Evolutionary conservation across 2,888 invertebrate species (phyloP).

Genomic region (Eristalis tenax): DNA sequence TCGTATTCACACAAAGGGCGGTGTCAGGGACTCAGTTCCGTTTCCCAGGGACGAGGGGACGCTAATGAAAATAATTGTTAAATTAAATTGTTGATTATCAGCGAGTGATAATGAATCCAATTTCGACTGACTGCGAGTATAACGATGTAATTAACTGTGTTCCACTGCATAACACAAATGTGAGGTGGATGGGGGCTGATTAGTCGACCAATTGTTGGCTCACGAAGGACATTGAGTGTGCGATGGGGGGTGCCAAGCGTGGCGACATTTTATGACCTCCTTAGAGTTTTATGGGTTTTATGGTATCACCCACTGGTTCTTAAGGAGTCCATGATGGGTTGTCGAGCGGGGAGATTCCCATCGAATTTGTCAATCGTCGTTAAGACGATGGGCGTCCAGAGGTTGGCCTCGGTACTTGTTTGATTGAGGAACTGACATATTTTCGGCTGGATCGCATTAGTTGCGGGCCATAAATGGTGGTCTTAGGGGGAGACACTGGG

Average conservation of each 20-base stretch:
- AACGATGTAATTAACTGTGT: slow-evolving; percentile 65
- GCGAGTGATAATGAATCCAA: slow-evolving; percentile 68
- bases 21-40: neutral
- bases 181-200: neutral
- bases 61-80: slow-evolving; percentile 36
- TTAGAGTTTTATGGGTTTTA: neutral
- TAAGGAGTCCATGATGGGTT: neutral
- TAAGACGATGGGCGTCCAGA: neutral
- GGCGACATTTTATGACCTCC: neutral
- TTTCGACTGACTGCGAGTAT: slow-evolving; percentile 49
- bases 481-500: too few species aligned
- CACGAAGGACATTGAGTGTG: neutral
- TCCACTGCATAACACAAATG: slow-evolving; percentile 41
- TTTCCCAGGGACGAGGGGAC: neutral
- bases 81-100: slow-evolving; percentile 69
- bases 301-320: neutral
- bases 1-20: neutral
- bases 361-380: neutral
- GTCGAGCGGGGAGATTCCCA: neutral
- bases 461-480: neutral
- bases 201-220: slow-evolving; percentile 13
- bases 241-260: neutral
- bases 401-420: neutral
- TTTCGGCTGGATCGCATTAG: neutral
- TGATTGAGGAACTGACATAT: neutral